Conservation (phyloP, 2,113 vertebrate species). For the Periophthalmodon schlosseri region DNA sequence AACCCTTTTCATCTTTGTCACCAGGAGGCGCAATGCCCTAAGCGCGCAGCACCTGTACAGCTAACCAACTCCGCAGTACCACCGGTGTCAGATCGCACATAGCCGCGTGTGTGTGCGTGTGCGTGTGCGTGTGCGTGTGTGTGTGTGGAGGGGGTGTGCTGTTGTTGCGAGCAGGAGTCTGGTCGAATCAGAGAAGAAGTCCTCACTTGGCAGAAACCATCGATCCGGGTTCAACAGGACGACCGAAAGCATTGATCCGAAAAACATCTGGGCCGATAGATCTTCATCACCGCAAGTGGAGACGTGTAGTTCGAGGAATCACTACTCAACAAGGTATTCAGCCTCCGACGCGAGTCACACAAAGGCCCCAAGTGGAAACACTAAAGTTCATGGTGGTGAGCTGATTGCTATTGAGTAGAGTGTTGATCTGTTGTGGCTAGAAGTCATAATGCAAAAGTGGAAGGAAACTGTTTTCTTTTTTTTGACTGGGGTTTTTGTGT, state of each 20-base stretch:
- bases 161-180: conserved; percentile 59
- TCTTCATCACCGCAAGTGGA: conserved; percentile 39
- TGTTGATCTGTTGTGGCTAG: background rate
- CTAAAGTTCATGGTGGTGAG: background rate
- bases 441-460: background rate
- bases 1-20: conserved; percentile 71
- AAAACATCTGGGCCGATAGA: conserved; percentile 37
- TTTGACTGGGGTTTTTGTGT: too few species aligned
- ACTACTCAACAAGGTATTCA: conserved; percentile 14
- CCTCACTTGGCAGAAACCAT: conserved; percentile 59
- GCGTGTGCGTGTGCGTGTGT: too few species aligned
- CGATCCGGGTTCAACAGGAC: conserved; percentile 68
- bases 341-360: conserved; percentile 9
- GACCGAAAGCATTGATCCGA: conserved; percentile 61
- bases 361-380: background rate
- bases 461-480: too few species aligned
- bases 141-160: conserved; percentile 23
- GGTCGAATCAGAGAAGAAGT: conserved; percentile 63
- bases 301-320: conserved; percentile 23
- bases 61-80: conserved; percentile 59
- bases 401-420: background rate
- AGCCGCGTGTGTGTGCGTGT: conserved; percentile 3
- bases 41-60: conserved; percentile 51
- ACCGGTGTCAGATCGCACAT: conserved; percentile 2
- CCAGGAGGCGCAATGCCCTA: conserved; percentile 62